Base-by-base conservation (phyloP, 2,797 vertebrate genomes). In the Ctenopoma kingsleyae region DNA sequence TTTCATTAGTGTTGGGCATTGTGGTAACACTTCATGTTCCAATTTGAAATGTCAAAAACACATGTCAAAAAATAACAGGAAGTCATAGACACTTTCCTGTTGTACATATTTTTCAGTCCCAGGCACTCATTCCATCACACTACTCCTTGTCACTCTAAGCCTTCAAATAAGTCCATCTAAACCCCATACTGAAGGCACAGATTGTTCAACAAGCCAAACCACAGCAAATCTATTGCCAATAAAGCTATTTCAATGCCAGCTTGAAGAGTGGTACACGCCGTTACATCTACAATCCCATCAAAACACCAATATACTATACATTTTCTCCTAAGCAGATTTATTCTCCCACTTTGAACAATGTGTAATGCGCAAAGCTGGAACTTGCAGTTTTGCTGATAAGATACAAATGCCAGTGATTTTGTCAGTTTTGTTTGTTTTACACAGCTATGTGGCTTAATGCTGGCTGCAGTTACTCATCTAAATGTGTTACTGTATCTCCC, bases 341-440 rank as follows among this genome's bases (percentile, higher is more conserved):
- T 70, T 23, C 5, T 65, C 25, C 54, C 11, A 6, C 17, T 44
- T 20, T 20, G 20, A 32, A 15, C 40, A 51, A 23, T 4, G 40
- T 15, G 12, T n/a, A 11, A 13, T 44, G 5, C 16, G 40, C 23
- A 56, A 64, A 54, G 36, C 40, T 56, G 52, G 19, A 35, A 19
- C 22, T 63, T n/a, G 69, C 32, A 32, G 25, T 43, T 40, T 36
- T 25, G 41, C n/a, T 32, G 17, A n/a, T 4, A 35, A 47, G 2
- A 70, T 8, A 57, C 30, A 60, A 38, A 53, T 70, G n/a, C 35
- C 16, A 35, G 44, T 25, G 43, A 67, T 79, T 67, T 70, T 17
- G 35, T 64, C 41, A 16, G 16, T 46, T 78, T 53, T 65, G 46
- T 50, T 65, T 70, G 60, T 15, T 25, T 69, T 62, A 30, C 30